Conservation (phyloP, 2,113 vertebrate species). For the Apaloderma vittatum region DNA sequence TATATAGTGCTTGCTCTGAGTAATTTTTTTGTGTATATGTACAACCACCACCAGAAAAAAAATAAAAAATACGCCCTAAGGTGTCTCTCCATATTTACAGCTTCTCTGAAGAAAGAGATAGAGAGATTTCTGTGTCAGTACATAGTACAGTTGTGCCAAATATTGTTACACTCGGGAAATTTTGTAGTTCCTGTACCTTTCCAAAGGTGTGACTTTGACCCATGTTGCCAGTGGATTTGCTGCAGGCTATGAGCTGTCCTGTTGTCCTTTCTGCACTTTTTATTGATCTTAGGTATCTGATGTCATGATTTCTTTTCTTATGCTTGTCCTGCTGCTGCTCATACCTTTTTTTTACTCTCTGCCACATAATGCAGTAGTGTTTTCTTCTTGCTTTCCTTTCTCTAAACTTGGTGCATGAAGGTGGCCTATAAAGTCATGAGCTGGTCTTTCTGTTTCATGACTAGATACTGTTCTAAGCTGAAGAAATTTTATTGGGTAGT, state of each 20-base stretch:
- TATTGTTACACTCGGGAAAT: not conserved
- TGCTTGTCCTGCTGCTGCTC: not conserved
- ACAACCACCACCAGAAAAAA: not conserved
- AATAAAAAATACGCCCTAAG: fast-evolving
- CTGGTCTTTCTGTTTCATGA: not conserved
- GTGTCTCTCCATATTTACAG: not conserved
- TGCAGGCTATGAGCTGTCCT: not conserved
- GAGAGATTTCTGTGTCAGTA: not conserved
- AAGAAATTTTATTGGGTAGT: not conserved
- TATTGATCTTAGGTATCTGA: not conserved
- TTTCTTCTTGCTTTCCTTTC: not conserved
- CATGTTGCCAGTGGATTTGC: not conserved
- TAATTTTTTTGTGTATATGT: not conserved
- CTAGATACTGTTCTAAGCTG: not conserved
- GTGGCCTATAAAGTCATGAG: not conserved
- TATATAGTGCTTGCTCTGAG: not conserved
- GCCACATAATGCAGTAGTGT: not conserved
- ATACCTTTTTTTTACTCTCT: not conserved
- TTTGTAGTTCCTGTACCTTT: not conserved
- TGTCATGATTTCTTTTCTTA: not conserved
- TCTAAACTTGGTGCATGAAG: not conserved
- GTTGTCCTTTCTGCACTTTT: not conserved
- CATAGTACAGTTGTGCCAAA: not conserved
- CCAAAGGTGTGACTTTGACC: not conserved
- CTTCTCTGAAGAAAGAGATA: not conserved